Evolutionary conservation across 2,113 vertebrate species (phyloP).

Genomic region (Recurvirostra avosetta): DNA sequence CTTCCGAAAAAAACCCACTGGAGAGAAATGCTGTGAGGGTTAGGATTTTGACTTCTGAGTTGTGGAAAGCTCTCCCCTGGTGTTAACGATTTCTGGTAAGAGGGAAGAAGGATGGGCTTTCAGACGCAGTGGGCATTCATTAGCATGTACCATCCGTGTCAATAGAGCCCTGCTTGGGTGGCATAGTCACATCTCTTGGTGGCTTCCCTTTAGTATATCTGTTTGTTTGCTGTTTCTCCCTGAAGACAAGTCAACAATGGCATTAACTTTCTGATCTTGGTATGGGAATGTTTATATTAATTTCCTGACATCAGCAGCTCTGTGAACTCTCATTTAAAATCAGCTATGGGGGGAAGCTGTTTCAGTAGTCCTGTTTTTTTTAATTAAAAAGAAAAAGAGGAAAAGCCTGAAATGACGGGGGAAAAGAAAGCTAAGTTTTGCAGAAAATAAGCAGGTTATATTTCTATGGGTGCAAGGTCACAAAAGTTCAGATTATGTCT

Average conservation of each 20-base stretch:
- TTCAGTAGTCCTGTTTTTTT: neutral
- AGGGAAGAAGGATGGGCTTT: neutral
- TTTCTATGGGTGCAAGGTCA: neutral
- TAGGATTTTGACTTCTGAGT: neutral
- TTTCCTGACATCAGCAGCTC: neutral
- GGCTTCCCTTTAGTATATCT: neutral
- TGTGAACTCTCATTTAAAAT: neutral
- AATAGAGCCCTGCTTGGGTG: neutral
- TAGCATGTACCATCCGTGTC: neutral
- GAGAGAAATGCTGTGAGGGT: neutral
- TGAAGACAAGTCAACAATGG: neutral
- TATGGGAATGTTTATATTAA: neutral
- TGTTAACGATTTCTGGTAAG: neutral
- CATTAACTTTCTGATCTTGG: neutral
- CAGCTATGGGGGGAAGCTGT: neutral
- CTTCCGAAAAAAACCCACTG: neutral
- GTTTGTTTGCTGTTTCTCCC: neutral
- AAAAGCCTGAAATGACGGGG: neutral
- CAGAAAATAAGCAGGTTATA: neutral
- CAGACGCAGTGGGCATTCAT: neutral
- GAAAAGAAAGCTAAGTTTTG: neutral
- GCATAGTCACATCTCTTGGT: neutral
- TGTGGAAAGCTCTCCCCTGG: neutral
- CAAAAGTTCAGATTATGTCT: neutral
- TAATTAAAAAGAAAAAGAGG: neutral